These are phyloP conservation scores for Watsonalla binaria DNA, from an alignment of 2,888 invertebrate species.

Conservation along the genomic window DNA sequence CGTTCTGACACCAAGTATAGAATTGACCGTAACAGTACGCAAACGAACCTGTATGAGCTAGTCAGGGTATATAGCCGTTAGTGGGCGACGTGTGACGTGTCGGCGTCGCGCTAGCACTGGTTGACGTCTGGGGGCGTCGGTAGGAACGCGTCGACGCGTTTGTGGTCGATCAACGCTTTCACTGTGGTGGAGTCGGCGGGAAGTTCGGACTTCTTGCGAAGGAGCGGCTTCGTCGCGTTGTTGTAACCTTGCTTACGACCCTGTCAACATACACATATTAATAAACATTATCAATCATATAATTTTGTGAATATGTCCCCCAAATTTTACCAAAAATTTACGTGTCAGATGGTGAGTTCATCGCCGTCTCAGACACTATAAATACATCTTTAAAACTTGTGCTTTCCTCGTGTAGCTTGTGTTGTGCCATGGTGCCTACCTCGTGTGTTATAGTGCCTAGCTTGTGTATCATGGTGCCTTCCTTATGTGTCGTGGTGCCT, in stretches of 20 bases:
- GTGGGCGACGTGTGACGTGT: background rate
- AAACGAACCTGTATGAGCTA: constrained; percentile 3
- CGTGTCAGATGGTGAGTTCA: no score
- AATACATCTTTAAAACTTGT: no score
- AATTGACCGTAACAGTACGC: background rate
- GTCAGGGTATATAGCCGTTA: constrained; percentile 5
- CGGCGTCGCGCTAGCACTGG: constrained; percentile 84
- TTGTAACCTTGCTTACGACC: constrained; percentile 80
- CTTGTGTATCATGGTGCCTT: no score
- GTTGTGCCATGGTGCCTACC: background rate
- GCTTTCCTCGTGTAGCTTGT: no score
- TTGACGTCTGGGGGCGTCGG: constrained; percentile 91
- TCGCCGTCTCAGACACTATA: no score
- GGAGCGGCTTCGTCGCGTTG: constrained; percentile 89
- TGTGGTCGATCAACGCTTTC: constrained; percentile 94
- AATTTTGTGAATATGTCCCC: no score
- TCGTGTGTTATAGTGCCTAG: no score
- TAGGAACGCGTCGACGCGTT: constrained; percentile 94
- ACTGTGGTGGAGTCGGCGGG: constrained; percentile 96
- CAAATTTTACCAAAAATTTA: no score
- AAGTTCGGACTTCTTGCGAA: constrained; percentile 96
- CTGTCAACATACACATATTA: constrained; percentile 51
- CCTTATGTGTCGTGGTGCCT: no score
- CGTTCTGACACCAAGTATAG: background rate
- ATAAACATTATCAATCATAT: constrained; percentile 30